Base-by-base conservation (phyloP, 2,888 invertebrate genomes). In the Ennomos erosarius region DNA sequence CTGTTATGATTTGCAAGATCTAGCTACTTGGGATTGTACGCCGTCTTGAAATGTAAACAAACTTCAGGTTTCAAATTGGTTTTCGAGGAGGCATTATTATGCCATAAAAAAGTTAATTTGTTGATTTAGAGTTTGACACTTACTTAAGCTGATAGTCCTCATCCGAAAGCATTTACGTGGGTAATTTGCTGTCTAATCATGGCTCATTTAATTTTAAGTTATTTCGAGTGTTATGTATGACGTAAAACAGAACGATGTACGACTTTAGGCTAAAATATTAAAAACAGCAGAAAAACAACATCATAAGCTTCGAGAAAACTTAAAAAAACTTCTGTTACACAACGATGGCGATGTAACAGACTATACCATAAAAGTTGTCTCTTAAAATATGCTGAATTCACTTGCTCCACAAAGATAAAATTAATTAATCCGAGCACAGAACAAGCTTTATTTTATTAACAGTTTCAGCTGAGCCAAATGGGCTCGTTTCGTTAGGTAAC, bases 351-450 rank as follows among this genome's bases (percentile, higher is more conserved):
- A 54, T 58, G 57, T 58, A 64, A 63, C 54, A 52, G 33, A 59
- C 9, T n/a, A 12, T 42, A n/a, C 38, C 40, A 69, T 60, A 63
- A 68, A 66, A 65, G 54, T 66, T 63, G 59, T 57, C 54, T 55
- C 44, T 62, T 45, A 59, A 61, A 58, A 58, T 63, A 63, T 65
- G 50, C 64, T 61, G 63, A 68, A 63, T 67, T 67, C 58, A 65
- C 60, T 68, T 68, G 59, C 61, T 65, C 63, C 47, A 64, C 57
- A 46, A 37, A 65, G 68, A 69, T 68, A 62, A 66, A 66, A 63
- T 63, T 69, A 68, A 69, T 68, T 66, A 62, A 65, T 53, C 64
- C 57, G 43, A 34, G 57, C 44, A 37, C 51, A 61, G 55, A 65
- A 64, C 54, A 45, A 52, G 49, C 40, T 58, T 49, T 55, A 62